A percentile compares a stretch with the other conserved stretches of the same genome.
Conservation (phyloP, 2,888 invertebrate species). For the Ptychoptera contaminata region DNA sequence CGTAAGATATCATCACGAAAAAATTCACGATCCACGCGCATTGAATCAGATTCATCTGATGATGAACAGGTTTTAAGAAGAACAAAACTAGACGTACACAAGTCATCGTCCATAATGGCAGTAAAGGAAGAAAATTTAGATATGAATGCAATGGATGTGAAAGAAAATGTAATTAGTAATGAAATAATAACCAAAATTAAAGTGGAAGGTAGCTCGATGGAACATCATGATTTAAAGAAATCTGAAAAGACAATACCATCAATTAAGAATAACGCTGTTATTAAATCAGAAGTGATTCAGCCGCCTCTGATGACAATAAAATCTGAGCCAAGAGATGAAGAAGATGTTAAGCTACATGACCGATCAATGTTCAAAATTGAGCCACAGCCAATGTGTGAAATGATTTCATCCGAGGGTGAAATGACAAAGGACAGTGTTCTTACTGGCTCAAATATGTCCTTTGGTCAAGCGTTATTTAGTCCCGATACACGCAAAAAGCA, state of each 20-base stretch:
- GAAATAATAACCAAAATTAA: too few relatives aligned
- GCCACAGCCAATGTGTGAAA: too few relatives aligned
- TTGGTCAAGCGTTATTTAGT: slow-evolving; percentile 21
- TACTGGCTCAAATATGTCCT: too few relatives aligned
- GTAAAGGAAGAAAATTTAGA: slow-evolving; percentile 6
- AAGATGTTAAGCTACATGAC: not conserved
- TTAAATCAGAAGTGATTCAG: too few relatives aligned
- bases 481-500: slow-evolving; percentile 56
- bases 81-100: slow-evolving; percentile 33
- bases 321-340: slow-evolving; percentile 11
- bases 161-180: too few relatives aligned
- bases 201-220: too few relatives aligned
- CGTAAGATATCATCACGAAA: slow-evolving; percentile 45
- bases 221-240: too few relatives aligned
- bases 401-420: slow-evolving; percentile 2
- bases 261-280: too few relatives aligned
- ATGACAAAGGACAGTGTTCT: not conserved
- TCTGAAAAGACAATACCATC: too few relatives aligned
- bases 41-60: slow-evolving; percentile 65
- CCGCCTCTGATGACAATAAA: slow-evolving; percentile 7
- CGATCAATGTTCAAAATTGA: too few relatives aligned
- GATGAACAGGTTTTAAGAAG: slow-evolving; percentile 35
- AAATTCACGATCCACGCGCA: slow-evolving; percentile 48
- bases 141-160: slow-evolving; percentile 8
- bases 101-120: slow-evolving; percentile 11